Evolutionary conservation across 2,113 vertebrate species (phyloP), one percentile per base, ranked within the genome.

Genomic region (Junco hyemalis): DNA sequence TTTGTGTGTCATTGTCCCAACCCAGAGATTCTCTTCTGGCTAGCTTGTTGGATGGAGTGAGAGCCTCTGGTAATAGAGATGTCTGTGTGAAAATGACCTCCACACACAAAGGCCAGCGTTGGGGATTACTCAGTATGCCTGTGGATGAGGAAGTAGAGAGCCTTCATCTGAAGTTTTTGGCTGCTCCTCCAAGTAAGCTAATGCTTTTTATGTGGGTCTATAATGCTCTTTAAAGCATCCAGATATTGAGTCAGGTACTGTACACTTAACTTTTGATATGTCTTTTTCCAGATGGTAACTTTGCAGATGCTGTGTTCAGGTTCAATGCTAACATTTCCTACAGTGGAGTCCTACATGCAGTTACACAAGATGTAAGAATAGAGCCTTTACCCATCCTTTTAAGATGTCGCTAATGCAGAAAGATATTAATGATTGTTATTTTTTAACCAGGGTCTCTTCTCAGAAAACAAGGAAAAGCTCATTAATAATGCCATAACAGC

Each of bases 101-200:
- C 45, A 99, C 99, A 1, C 98, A 98, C 28, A 98, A 99, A 97
- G 99, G 99, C 15, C 99, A 99, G 82, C 98, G 99, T 22, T 99
- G 99, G 99, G 99, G 99, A 12, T 97, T 99, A 28, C 97, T 99
- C 82, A 99, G 99, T 97, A 99, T 99, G 98, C 99, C 99, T 13
- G 99, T 99, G n/a, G 99, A 99, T 38, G 99, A 99, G 96, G 99
- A 99, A 94, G 99, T 99, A 88, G 99, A 99, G 97, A 99, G 99
- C 86, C 98, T 99, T 95, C 99, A 99, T 96, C 98, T 99, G 76
- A 98, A 98, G 89, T 99, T 99, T 97, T 98, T 99, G 88, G 99
- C 99, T 60, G 96, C 99, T 59, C 99, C 99, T 85, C 99, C 99
- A 22, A 99, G 99, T 99, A 98, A 98, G 99, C 60, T 65, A 45